Percentiles rank a stretch among this genome's conserved stretches.
These are phyloP conservation scores for Solenopsis invicta DNA, from an alignment of 1,140 invertebrate species.

Conservation along the genomic window DNA sequence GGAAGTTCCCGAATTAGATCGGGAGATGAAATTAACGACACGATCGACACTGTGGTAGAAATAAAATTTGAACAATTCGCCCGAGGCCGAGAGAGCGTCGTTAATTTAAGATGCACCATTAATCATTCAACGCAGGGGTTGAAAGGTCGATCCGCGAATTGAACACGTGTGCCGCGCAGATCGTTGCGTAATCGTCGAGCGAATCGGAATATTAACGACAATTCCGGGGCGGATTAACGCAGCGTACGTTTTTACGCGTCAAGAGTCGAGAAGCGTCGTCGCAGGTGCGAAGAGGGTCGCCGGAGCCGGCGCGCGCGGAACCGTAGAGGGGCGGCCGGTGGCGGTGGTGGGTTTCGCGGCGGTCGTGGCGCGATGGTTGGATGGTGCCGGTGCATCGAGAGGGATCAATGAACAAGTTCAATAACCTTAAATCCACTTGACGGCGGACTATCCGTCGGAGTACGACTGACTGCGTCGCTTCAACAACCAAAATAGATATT, in stretches of 20 bases:
- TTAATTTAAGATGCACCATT: conserved; percentile 16
- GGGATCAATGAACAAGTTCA: conserved; percentile 85
- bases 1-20: conserved; percentile 34
- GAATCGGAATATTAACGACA: background rate
- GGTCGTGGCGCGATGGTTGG: conserved; percentile 38
- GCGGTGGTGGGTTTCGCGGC: background rate
- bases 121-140: background rate
- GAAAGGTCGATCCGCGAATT: background rate
- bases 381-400: conserved; percentile 65
- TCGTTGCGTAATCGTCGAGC: background rate
- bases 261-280: conserved; percentile 25
- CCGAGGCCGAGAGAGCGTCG: too few relatives aligned
- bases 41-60: background rate
- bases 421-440: conserved; percentile 86
- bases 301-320: background rate
- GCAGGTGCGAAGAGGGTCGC: background rate
- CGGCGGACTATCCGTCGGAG: conserved; percentile 70
- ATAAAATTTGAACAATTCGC: conserved; percentile 1
- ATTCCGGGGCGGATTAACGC: background rate
- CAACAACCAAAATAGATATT: conserved; percentile 78
- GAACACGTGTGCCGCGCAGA: background rate
- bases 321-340: background rate
- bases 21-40: conserved; percentile 2
- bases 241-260: conserved; percentile 13
- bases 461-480: conserved; percentile 71